Evolutionary conservation across 2,888 invertebrate species (phyloP).

Genomic region (Calephelis perditalis): DNA sequence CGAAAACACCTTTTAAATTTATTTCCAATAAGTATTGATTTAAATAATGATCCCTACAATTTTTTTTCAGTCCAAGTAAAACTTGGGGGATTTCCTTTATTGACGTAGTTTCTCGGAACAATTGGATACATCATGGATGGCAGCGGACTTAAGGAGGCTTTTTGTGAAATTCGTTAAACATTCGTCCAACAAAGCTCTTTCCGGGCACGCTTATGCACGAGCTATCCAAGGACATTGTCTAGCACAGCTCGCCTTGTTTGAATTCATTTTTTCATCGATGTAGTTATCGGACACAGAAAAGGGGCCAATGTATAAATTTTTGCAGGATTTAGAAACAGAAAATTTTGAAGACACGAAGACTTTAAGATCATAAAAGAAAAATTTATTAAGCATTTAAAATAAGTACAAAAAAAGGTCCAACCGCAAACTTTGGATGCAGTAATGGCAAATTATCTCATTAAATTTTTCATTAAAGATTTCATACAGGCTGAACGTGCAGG

Average conservation of each 20-base stretch:
- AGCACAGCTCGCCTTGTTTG: constrained; percentile 33
- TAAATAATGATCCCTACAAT: constrained; percentile 24
- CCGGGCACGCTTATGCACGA: constrained; percentile 39
- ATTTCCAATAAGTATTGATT: constrained; percentile 18
- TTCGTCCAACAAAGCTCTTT: constrained; percentile 38
- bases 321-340: constrained; percentile 1
- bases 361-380: constrained; percentile 19
- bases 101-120: constrained; percentile 38
- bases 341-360: constrained; percentile 5
- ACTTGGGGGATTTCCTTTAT: constrained; percentile 46
- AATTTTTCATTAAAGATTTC: constrained; percentile 9
- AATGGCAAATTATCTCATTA: constrained; percentile 38
- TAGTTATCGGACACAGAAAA: neutral
- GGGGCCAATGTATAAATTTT: constrained; percentile 1
- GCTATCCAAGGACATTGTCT: constrained; percentile 39
- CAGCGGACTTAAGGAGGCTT: constrained; percentile 35
- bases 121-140: constrained; percentile 45
- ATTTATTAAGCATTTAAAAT: constrained; percentile 31
- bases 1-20: no score
- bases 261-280: constrained; percentile 27
- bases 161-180: constrained; percentile 29
- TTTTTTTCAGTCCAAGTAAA: constrained; percentile 32
- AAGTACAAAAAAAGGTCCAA: constrained; percentile 31
- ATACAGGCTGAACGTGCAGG: constrained; percentile 7
- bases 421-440: constrained; percentile 42